Conservation (phyloP, 2,113 vertebrate genomes). For the Prochilodus magdalenae region DNA sequence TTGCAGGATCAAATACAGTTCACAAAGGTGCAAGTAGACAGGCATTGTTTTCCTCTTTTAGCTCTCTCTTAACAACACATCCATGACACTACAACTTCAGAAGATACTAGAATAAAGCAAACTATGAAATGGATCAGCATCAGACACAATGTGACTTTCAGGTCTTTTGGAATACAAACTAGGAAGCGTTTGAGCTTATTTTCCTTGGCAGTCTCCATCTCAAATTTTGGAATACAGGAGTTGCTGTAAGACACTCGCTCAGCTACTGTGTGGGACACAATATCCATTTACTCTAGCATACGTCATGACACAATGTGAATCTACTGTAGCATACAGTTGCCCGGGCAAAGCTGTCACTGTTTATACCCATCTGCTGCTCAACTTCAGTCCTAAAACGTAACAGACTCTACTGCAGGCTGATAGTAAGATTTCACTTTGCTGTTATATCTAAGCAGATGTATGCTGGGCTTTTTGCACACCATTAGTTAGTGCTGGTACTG, state of each 20-base stretch:
- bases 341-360: not conserved
- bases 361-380: not conserved
- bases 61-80: not conserved
- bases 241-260: not conserved
- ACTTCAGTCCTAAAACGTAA: not conserved
- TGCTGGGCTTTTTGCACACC: not conserved
- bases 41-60: not conserved
- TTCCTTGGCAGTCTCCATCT: not conserved
- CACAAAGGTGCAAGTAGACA: not conserved
- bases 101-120: not conserved
- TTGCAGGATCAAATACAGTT: slow-evolving; percentile 19
- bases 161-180: not conserved
- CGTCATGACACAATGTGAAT: not conserved
- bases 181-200: not conserved
- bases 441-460: not conserved
- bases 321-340: not conserved
- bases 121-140: not conserved
- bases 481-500: not conserved
- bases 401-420: not conserved
- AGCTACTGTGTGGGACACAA: not conserved
- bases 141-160: not conserved
- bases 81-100: not conserved
- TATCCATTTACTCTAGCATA: not conserved
- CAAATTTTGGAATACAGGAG: not conserved
- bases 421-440: not conserved